Conservation (phyloP, 2,888 invertebrate genomes). For the Andrena flavipes region DNA sequence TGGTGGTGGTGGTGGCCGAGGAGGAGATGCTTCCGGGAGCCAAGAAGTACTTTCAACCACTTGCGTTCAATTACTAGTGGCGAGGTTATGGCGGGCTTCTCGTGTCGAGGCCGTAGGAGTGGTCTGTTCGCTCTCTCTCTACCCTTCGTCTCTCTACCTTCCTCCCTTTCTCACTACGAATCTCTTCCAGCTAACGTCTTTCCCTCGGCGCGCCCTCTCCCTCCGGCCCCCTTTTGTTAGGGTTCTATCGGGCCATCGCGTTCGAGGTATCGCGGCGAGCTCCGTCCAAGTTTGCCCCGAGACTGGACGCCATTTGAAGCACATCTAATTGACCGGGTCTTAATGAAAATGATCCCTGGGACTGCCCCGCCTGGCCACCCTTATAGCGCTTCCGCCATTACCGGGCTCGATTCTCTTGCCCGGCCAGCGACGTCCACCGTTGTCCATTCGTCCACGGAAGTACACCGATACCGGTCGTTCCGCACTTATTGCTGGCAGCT, state of each 20-base stretch:
- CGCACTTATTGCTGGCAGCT: conserved; percentile 32
- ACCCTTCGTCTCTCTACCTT: conserved; percentile 25
- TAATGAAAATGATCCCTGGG: conserved; percentile 76
- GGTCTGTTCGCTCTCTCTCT: conserved; percentile 68
- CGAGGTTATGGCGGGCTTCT: conserved; percentile 79
- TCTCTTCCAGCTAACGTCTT: conserved; percentile 40
- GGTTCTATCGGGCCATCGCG: conserved; percentile 54
- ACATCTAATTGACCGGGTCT: conserved; percentile 77
- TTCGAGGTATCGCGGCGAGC: conserved; percentile 55
- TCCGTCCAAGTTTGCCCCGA: conserved; percentile 68
- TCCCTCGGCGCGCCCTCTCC: conserved; percentile 28
- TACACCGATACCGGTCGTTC: conserved; percentile 37
- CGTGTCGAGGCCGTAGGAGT: conserved; percentile 77
- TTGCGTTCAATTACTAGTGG: conserved; percentile 81
- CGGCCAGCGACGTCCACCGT: conserved; percentile 30
- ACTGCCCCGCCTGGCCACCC: conserved; percentile 36
- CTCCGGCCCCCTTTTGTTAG: conserved; percentile 57
- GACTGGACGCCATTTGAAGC: conserved; percentile 72
- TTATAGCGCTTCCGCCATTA: conserved; percentile 45
- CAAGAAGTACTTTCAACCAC: conserved; percentile 81
- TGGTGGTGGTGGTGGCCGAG: conserved; percentile 64
- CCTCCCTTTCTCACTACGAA: conserved; percentile 21
- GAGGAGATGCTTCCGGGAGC: conserved; percentile 73
- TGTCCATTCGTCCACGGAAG: conserved; percentile 39
- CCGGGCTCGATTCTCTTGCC: conserved; percentile 24